Conservation (phyloP, 2,888 invertebrate species). For the Drosophila mayaguana region DNA sequence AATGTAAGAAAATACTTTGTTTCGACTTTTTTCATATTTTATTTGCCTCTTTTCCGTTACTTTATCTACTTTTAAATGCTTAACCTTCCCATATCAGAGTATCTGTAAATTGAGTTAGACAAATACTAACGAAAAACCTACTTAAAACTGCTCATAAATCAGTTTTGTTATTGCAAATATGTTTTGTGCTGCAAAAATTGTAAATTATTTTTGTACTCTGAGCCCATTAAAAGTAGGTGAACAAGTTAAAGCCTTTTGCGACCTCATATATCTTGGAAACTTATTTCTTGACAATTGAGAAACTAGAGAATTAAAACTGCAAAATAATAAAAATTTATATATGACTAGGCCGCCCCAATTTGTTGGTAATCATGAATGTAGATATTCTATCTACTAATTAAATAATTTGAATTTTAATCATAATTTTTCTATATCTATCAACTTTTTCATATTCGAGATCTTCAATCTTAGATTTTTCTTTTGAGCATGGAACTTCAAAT, state of each 20-base stretch:
- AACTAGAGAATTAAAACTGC: neutral
- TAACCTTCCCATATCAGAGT: neutral
- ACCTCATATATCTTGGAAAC: neutral
- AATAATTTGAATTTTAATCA: no score
- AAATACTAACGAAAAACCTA: neutral
- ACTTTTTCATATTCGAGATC: no score
- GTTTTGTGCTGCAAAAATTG: neutral
- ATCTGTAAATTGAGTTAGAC: neutral
- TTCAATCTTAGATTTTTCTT: no score
- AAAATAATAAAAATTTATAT: neutral
- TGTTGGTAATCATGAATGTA: no score
- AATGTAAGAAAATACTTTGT: neutral
- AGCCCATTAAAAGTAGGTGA: neutral
- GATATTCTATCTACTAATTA: no score
- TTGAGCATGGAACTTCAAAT: no score
- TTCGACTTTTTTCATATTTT: neutral
- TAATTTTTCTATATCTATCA: no score
- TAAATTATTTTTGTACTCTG: neutral
- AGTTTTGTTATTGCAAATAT: neutral
- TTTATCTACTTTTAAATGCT: neutral
- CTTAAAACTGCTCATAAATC: slow-evolving; percentile 1
- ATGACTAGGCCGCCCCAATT: no score
- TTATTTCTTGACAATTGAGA: neutral
- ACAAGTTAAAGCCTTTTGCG: neutral
- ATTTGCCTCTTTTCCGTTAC: neutral